Conservation (phyloP, 1,140 invertebrate genomes). For the Leptopilina boulardi region DNA sequence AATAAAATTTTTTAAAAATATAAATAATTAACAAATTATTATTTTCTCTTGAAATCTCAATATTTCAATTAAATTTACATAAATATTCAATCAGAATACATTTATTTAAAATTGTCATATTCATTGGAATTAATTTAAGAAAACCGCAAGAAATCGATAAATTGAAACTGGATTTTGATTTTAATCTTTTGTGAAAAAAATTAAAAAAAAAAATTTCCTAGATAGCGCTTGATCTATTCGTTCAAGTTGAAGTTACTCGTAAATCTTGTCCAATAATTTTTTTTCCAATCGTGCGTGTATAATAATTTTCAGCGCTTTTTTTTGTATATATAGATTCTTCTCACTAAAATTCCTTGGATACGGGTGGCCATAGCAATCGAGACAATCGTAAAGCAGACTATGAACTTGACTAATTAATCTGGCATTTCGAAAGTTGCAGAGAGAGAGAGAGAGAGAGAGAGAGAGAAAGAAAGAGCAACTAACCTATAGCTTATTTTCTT, state of each 20-base stretch:
- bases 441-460: no score
- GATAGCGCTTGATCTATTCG: conserved; percentile 9
- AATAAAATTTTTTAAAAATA: no score
- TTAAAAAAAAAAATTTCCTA: conserved; percentile 2
- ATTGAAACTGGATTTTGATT: conserved; percentile 28
- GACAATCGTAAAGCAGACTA: conserved; percentile 48
- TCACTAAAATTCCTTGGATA: conserved; percentile 24
- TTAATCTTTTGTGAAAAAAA: conserved; percentile 4
- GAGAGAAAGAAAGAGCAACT: no score
- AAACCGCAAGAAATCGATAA: conserved; percentile 1
- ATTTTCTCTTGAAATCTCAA: neutral
- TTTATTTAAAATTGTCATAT: conserved; percentile 16
- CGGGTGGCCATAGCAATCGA: conserved; percentile 40
- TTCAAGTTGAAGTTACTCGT: conserved; percentile 22
- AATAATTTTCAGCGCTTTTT: conserved; percentile 26
- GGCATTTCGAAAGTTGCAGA: conserved; percentile 56
- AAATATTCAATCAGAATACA: conserved; percentile 12
- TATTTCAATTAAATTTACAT: neutral
- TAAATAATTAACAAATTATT: no score
- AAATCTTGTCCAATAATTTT: conserved; percentile 33
- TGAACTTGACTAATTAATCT: conserved; percentile 66
- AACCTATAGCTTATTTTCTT: conserved; percentile 21
- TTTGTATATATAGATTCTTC: neutral
- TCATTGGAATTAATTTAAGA: conserved; percentile 9
- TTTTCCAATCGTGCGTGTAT: conserved; percentile 5